phyloP scores from a whole-genome alignment of 2,797 vertebrate genomes.

The Florisuga fusca region DNA sequence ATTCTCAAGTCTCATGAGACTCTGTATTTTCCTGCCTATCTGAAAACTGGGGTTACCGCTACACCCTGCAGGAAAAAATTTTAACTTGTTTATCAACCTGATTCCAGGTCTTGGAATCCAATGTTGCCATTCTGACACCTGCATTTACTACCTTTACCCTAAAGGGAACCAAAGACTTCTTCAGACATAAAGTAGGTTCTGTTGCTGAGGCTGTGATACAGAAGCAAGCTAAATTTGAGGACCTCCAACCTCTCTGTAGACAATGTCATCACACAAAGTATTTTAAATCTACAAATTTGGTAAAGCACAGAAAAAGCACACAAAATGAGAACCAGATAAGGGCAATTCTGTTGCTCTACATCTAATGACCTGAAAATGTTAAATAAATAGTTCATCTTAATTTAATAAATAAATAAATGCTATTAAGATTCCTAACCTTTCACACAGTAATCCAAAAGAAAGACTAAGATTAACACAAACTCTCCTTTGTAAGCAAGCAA shows the following conservation, averaged over 20 bases:
- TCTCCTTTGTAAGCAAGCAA: neutral
- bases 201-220: neutral
- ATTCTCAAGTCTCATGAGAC: neutral
- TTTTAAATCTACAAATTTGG: neutral
- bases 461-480: neutral
- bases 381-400: neutral
- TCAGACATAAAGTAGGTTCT: neutral
- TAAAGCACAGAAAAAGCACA: neutral
- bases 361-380: neutral
- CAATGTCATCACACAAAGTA: neutral
- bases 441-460: neutral
- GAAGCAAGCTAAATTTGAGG: neutral
- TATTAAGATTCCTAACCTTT: neutral
- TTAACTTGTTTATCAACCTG: neutral
- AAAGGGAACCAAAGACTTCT: neutral
- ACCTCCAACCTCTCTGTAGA: neutral
- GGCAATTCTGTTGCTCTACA: neutral
- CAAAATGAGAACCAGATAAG: neutral
- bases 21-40: neutral
- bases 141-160: neutral
- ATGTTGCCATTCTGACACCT: neutral
- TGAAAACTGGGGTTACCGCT: neutral
- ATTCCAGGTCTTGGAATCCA: neutral
- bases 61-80: neutral
- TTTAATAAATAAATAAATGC: neutral